phyloP scores from a whole-genome alignment of 2,113 vertebrate species.

The Orcinus orca region DNA sequence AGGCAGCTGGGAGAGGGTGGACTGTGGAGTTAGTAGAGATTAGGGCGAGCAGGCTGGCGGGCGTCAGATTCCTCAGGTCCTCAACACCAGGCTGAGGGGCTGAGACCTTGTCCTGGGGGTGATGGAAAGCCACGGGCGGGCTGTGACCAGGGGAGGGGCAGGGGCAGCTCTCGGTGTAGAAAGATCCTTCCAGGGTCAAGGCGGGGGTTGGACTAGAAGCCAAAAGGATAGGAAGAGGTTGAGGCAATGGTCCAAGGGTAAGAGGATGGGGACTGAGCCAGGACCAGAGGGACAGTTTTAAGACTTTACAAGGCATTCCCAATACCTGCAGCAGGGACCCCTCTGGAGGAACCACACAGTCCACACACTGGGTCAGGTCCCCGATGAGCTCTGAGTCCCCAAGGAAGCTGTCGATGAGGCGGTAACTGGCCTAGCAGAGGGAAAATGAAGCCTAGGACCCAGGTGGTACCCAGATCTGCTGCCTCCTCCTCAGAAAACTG shows the following conservation, averaged over 20 bases:
- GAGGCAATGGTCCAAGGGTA: not conserved
- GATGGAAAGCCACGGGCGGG: not conserved
- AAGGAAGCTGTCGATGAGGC: constrained; percentile 90
- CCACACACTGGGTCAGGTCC: constrained; percentile 90
- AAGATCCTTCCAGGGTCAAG: not conserved
- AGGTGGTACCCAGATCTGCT: not conserved
- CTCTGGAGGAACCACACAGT: constrained; percentile 86
- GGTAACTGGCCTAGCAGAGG: constrained; percentile 85
- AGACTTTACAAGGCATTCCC: not conserved
- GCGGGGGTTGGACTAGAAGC: not conserved
- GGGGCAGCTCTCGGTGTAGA: not conserved
- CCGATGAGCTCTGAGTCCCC: constrained; percentile 84
- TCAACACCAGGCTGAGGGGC: not conserved
- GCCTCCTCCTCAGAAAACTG: not conserved
- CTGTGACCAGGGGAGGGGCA: not conserved
- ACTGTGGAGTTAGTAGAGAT: not conserved
- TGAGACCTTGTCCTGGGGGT: not conserved
- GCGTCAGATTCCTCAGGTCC: not conserved
- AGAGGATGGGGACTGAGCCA: not conserved
- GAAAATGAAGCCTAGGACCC: not conserved
- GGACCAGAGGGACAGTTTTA: not conserved
- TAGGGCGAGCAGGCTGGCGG: not conserved
- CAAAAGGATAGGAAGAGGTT: not conserved
- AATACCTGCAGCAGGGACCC: constrained; percentile 81
- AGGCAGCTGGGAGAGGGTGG: not conserved